Evolutionary conservation across 1,140 invertebrate genomes (phyloP), one percentile per base, ranked within the genome.

Genomic region (Zaprionus capensis): DNA sequence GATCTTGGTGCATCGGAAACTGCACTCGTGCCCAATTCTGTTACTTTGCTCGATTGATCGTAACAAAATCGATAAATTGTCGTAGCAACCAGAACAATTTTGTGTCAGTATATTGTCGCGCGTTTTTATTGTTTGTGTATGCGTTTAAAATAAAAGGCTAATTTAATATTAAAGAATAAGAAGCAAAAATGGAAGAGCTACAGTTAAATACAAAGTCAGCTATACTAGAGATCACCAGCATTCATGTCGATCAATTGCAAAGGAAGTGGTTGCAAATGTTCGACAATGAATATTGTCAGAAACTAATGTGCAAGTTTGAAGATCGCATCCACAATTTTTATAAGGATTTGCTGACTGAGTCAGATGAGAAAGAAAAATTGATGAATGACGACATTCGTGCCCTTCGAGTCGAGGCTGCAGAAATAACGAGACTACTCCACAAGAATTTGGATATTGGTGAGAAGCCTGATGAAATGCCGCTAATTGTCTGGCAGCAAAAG

Each of bases 211-310:
- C 15, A 12, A 71, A 77, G 31, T 31, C 31, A 34, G 12, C 41
- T 15, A 44, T 66, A 75, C 5, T 90, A 76, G 1, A 71, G 5
- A 56, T 73, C 5, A 88, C 88, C 0, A 51, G 53, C 4, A 69
- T 70, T 17, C 55, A 88, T 61, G 71, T 92, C 11, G 71, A 86
- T 14, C 46, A 65, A 5, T 41, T 92, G 24, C 64, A 77, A 12
- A 41, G 26, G 2, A 80, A 91, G 41, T 92, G 91, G 91, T 22
- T 57, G 6, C 53, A 74, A 28, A 84, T 91, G 64, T 92, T 92
- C 24, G 72, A 86, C 26, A 31, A 58, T 0, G 72, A 77, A 20
- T 80, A 77, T 24, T 91, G 84, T 24, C 57, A 55, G 4, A 71
- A 78, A 4, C 71, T 91, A 24, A 71, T 91, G 4, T 56, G 2